Evolutionary conservation across 2,888 invertebrate genomes (phyloP), one percentile per base, ranked within the genome.

Genomic region (Cenopis cana): DNA sequence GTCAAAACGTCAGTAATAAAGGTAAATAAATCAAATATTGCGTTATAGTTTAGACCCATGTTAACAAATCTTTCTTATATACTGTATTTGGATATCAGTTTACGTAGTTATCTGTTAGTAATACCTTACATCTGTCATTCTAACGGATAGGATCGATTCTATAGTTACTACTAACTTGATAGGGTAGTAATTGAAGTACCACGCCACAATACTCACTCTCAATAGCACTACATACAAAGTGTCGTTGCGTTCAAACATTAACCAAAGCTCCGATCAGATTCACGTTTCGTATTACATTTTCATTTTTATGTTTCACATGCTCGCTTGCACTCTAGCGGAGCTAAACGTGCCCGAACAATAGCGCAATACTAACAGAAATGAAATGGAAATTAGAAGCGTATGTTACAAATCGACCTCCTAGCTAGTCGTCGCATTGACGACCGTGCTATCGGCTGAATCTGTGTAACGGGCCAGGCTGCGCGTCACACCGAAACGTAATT

Each of bases 401-500:
- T 6, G n/a, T n/a, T 55, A 29, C n/a, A 29, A 2, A 46, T 24
- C 24, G 14, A 24, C 14, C 14, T 6, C 38, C 52, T 52, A 18
- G 18, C 14, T 14, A 36, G 52, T 36, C 20, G 52, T 11, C 33
- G 50, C 24, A 64, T 64, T 64, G 64, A 64, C 50, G 52, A 4
- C 36, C 50, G 24, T 20, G 61, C 17, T 36, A 52, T 52, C 24
- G 14, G 4, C 64, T 33, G 38, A 20, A 54, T 41, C 20, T 38
- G 36, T n/a, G 64, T 33, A 9, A 38, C 20, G 36, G n/a, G 36
- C 18, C 5, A 20, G 60, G 38, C 38, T 11, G 38, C n/a, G 4
- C n/a, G 11, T 38, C 64, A 64, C 64, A 54, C 54, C 54, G 64
- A 38, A 11, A 2, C 11, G 52, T 36, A 36, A 50, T 2, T 5